These are phyloP conservation scores for Stenopsyche tienmushanensis DNA, from an alignment of 1,140 invertebrate genomes.

Conservation along the genomic window DNA sequence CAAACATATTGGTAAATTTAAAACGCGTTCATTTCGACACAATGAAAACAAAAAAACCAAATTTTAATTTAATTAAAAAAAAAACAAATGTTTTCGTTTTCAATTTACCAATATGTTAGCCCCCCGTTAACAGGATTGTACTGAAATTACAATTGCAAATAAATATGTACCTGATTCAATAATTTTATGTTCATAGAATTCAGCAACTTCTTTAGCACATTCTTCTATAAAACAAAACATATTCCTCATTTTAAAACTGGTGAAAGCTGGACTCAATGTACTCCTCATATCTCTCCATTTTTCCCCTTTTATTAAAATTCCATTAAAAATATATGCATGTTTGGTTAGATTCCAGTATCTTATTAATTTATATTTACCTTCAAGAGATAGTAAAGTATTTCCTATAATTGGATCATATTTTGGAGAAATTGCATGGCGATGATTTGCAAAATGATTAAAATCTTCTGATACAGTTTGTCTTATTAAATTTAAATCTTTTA, in stretches of 20 bases:
- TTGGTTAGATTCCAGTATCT: background rate
- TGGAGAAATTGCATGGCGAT: constrained; percentile 5
- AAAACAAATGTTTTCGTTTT: no score
- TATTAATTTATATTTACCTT: constrained; percentile 23
- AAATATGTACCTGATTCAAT: no score
- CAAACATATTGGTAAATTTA: no score
- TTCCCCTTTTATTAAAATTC: constrained; percentile 41
- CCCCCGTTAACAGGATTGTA: no score
- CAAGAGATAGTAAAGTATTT: constrained; percentile 20
- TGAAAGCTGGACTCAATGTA: constrained; percentile 49
- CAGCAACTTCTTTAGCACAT: constrained; percentile 20
- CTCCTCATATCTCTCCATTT: constrained; percentile 48
- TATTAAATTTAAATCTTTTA: constrained; percentile 31
- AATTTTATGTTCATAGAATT: no score
- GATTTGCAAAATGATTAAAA: constrained; percentile 43
- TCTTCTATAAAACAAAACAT: constrained; percentile 43
- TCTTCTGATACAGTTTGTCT: constrained; percentile 42
- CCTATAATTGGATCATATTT: constrained; percentile 22
- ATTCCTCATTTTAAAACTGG: constrained; percentile 48
- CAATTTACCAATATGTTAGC: no score
- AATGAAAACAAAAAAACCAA: no score
- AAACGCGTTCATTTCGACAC: no score
- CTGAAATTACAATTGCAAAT: no score
- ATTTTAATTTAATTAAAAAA: no score
- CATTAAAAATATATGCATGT: background rate